phyloP scores from a whole-genome alignment of 2,113 vertebrate species.

The Oceanodroma tethys region DNA sequence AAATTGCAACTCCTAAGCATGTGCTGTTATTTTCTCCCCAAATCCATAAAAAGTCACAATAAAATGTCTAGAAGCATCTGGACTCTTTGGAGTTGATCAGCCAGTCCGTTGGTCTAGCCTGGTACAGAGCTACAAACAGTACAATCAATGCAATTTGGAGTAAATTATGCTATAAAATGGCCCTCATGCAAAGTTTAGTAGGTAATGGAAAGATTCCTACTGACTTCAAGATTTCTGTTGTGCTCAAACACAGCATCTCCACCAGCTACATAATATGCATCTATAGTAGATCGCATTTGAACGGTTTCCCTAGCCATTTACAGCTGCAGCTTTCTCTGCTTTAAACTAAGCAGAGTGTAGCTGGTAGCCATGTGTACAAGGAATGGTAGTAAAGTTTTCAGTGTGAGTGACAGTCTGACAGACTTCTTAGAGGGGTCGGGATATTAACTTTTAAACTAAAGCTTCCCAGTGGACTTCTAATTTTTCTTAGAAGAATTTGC shows the following conservation, averaged over 20 bases:
- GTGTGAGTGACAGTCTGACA: not conserved
- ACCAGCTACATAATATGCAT: not conserved
- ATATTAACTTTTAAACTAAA: not conserved
- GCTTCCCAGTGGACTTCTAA: not conserved
- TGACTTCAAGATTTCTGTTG: not conserved
- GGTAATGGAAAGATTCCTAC: not conserved
- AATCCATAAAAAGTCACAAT: not conserved
- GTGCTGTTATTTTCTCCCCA: not conserved
- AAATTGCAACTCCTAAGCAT: not conserved
- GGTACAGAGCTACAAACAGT: not conserved
- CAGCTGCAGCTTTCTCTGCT: not conserved
- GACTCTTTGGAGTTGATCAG: not conserved
- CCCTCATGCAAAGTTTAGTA: not conserved
- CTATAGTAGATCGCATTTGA: not conserved
- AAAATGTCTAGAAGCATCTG: not conserved
- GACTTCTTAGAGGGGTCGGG: not conserved
- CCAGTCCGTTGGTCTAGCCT: not conserved
- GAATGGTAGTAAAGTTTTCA: not conserved
- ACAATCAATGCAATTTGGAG: not conserved
- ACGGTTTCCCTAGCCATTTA: not conserved
- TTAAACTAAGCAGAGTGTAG: not conserved
- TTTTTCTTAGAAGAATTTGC: not conserved
- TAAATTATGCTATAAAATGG: not conserved
- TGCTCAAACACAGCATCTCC: not conserved
- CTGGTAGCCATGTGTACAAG: not conserved